Evolutionary conservation across 2,113 vertebrate genomes (phyloP), one percentile per base, ranked within the genome.

Genomic region (Siphamia tubifer): DNA sequence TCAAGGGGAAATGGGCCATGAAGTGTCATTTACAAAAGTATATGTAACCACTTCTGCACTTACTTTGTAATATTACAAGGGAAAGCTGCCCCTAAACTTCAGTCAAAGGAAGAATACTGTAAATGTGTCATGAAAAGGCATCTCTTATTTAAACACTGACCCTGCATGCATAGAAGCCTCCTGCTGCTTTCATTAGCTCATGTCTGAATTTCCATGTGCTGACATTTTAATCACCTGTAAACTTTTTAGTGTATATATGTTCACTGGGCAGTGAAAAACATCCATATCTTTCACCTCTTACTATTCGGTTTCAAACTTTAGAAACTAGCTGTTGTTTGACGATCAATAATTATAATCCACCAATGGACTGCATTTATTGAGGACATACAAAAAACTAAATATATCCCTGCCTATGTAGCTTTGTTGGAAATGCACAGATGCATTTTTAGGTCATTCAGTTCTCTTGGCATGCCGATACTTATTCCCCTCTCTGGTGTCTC

Each of bases 391-490:
- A 48, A 34, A 55, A 66, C 17, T 35, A 42, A 12, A 60, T 9
- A 39, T 58, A 16, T 36, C 8, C 45, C n/a, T n/a, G n/a, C 34
- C 8, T 16, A 4, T 32, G 23, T 17, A 13, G 30, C 30, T 56
- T 35, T 43, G 12, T 24, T 68, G 55, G 58, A 49, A 74, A 61
- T 53, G 42, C 40, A 32, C 64, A 74, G 65, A 66, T 44, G 48
- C 57, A 79, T 56, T 75, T 77, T 56, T 57, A 51, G 81, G 78
- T 77, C 67, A 70, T 30, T 75, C 75, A 45, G 66, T 61, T 80
- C 60, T 79, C 64, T 72, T 75, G 15, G 53, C 77, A 31, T 74
- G 58, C 49, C 43, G 24, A 66, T 48, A 32, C 61, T 42, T 77
- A 60, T 63, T 39, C 55, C 75, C 79, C 68, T 24, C 32, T 43